Base-by-base conservation (phyloP, 1,140 invertebrate genomes). In the Drosophila ogumai region DNA sequence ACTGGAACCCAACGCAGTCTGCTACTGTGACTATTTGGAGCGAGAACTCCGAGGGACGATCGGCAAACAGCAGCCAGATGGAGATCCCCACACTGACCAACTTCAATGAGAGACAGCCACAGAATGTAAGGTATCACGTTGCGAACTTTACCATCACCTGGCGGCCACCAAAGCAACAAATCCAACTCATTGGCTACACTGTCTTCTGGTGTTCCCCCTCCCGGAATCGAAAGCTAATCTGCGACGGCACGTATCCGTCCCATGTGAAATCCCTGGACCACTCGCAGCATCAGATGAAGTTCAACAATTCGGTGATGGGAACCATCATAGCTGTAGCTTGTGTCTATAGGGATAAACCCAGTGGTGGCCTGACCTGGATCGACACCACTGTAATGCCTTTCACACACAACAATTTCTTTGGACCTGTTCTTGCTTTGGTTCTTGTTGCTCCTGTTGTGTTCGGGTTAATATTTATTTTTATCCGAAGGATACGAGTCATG, bases 121-220 rank as follows among this genome's bases (percentile, higher is more conserved):
- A 36, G 17, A 17, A 36, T 36, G 34, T 36, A 13, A 12, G 17
- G 0, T 28, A 50, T 6, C 13, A 52, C n/a, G 22, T 25, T 7
- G 15, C 6, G 1, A 41, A 13, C 12, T 12, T 15, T 12, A 57
- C n/a, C n/a, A 40, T 69, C 6, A 41, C 8, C n/a, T 72, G 68
- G 68, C 10, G 5, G 4, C 36, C 25, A 38, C 68, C 68, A 13
- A 36, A 13, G 44, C 17, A 31, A 7, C 5, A 4, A 1, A 8
- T 10, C 1, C 13, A 59, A 6, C 43, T 80, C 7, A 0, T 8
- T 2, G 28, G 59, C 12, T 78, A 80, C 25, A 77, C 52, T 0
- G 17, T 80, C n/a, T 73, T 49, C 31, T 67, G 63, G 57, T 77
- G 74, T 36, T 10, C 7, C 1, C 3, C 38, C 17, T 15, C 32